Evolutionary conservation across 2,797 vertebrate species (phyloP), one percentile per base, ranked within the genome.

Genomic region (Clarias laeviceps): DNA sequence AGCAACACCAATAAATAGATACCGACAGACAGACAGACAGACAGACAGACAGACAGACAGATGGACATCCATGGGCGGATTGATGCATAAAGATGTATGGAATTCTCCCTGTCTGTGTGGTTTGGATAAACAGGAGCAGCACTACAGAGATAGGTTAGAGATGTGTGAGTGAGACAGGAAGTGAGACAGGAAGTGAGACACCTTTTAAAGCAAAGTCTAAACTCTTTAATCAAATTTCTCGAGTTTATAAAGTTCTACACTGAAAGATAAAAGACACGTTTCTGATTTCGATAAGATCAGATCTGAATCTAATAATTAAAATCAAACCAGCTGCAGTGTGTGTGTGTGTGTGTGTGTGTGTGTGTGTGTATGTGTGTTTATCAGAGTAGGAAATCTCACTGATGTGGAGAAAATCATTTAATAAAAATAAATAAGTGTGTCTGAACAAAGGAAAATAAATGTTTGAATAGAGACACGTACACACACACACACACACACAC

Each of bases 341-440:
- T 50, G 70, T 72, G 70, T 72, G 69, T 72, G 69, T 72, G 69
- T 72, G 69, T 45, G 69, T 72, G 69, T 72, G 69, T 72, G 37
- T 72, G 69, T 72, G 69, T 72, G 69, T 45, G 37, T 70, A 34
- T 37, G 32, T 70, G 68, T 70, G 69, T 72, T 69, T 69, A 69
- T 69, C 9, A 72, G 20, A 45, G 20, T 14, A 14, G 1, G 34
- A 45, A 40, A 72, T 45, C 9, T 45, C 34, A 72, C 11, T 72
- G 22, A 72, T 72, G 34, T 45, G 32, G 22, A 40, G 37, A 45
- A 45, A 72, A 14, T 24, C 5, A 72, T 45, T 72, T 45, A 45
- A n/a, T 72, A 40, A 72, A 72, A 2, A 45, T 72, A 72, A 70
- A n/a, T 72, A 37, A 70, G 24, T n/a, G 22, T 40, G 34, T 61